Evolutionary conservation across 2,797 vertebrate genomes (phyloP).

Genomic region (Eospalax fontanierii): DNA sequence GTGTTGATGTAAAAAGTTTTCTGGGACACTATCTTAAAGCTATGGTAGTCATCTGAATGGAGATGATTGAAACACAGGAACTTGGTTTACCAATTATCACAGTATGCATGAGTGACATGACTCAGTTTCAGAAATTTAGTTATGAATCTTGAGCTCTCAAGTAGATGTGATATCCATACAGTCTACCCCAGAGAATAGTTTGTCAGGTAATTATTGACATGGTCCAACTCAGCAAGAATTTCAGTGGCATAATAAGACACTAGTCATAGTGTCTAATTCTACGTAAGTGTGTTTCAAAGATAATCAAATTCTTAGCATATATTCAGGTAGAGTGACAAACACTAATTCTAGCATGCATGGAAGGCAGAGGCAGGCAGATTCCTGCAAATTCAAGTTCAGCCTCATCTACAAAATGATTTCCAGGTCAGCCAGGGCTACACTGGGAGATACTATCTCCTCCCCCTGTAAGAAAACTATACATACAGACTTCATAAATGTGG

Average conservation of each 20-base stretch:
- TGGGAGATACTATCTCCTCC: not conserved
- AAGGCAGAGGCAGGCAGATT: not conserved
- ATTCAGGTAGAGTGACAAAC: not conserved
- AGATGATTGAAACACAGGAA: not conserved
- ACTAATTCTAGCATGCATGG: not conserved
- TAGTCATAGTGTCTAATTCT: conserved; percentile 2
- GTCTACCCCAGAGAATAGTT: not conserved
- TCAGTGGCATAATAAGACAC: not conserved
- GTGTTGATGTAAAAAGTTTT: not conserved
- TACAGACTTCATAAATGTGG: not conserved
- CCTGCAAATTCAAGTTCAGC: not conserved
- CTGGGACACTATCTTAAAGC: not conserved
- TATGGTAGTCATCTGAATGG: not conserved
- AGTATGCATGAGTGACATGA: not conserved
- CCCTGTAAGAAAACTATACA: too few relatives aligned
- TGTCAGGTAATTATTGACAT: conserved; percentile 22
- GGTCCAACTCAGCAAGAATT: not conserved
- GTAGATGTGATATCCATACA: not conserved
- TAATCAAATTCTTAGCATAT: conserved; percentile 12
- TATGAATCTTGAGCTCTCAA: not conserved
- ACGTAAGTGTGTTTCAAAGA: not conserved
- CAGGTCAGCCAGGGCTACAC: not conserved
- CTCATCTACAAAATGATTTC: not conserved
- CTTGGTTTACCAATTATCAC: not conserved
- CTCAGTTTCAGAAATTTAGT: not conserved